phyloP scores from a whole-genome alignment of 2,888 invertebrate species.

The Agriopis marginaria region DNA sequence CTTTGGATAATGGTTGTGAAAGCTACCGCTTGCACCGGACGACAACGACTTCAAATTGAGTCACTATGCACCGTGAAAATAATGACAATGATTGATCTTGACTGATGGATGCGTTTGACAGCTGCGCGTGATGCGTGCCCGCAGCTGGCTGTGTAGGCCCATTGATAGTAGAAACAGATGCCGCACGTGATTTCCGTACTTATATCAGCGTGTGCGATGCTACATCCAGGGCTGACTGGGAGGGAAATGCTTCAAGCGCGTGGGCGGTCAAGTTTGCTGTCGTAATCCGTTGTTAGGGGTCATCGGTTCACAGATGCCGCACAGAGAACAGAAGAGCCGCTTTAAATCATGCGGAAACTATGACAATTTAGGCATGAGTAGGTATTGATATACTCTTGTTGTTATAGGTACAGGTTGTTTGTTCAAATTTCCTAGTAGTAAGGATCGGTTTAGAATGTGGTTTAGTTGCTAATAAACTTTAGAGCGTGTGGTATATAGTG shows the following conservation, averaged over 20 bases:
- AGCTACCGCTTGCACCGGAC: constrained; percentile 55
- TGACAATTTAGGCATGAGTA: neutral
- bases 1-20: constrained; percentile 69
- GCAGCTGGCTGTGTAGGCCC: constrained; percentile 45
- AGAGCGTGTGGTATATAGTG: constrained; percentile 52
- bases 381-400: constrained; percentile 47
- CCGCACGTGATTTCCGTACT: constrained; percentile 32
- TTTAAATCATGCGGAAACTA: constrained; percentile 69
- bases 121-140: constrained; percentile 40
- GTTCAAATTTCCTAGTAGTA: constrained; percentile 70
- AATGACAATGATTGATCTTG: constrained; percentile 65
- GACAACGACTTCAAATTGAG: constrained; percentile 53
- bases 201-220: constrained; percentile 39
- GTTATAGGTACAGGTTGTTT: constrained; percentile 66
- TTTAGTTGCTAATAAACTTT: constrained; percentile 58
- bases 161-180: constrained; percentile 58
- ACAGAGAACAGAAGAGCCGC: constrained; percentile 62
- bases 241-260: constrained; percentile 60
- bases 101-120: constrained; percentile 51
- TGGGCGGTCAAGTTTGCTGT: constrained; percentile 81
- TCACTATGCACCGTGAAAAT: constrained; percentile 55
- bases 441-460: constrained; percentile 62
- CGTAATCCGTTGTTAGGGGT: constrained; percentile 75
- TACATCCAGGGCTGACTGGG: constrained; percentile 52
- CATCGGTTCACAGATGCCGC: constrained; percentile 69